Conservation (phyloP, 2,797 vertebrate genomes). For the Sciaenops ocellatus region DNA sequence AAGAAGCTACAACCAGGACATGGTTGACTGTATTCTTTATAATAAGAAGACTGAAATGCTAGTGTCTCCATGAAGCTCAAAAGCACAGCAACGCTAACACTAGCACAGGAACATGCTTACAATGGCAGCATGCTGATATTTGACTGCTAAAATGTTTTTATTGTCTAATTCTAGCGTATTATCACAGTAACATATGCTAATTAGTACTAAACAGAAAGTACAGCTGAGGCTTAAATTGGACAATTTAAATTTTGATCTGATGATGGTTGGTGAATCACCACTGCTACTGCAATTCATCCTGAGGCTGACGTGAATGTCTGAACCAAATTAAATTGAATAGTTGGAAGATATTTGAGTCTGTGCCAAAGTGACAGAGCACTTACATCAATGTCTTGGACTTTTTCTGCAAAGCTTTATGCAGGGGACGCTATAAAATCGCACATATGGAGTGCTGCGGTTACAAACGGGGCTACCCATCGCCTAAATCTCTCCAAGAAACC, state of each 20-base stretch:
- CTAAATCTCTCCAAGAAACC: conserved; percentile 10
- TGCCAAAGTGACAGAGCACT: not conserved
- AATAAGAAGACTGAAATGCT: not conserved
- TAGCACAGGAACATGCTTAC: not conserved
- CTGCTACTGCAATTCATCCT: too few relatives aligned
- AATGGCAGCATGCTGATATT: not conserved
- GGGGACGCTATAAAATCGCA: not conserved
- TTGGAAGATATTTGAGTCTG: not conserved
- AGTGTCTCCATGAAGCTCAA: not conserved
- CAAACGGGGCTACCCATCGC: not conserved
- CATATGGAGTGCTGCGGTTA: not conserved
- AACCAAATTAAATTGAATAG: not conserved
- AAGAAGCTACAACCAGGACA: not conserved
- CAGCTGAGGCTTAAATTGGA: not conserved
- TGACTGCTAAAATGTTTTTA: not conserved
- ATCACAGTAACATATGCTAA: not conserved
- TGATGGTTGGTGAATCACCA: not conserved
- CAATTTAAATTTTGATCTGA: not conserved
- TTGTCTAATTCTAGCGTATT: too few relatives aligned
- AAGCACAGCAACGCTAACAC: not conserved
- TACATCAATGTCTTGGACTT: not conserved
- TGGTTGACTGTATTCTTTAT: too few relatives aligned
- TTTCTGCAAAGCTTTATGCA: not conserved
- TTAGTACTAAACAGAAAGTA: not conserved
- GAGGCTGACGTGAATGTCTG: not conserved